Evolutionary conservation across 2,888 invertebrate species (phyloP), one percentile per base, ranked within the genome.

Genomic region (Archips crataeganus): DNA sequence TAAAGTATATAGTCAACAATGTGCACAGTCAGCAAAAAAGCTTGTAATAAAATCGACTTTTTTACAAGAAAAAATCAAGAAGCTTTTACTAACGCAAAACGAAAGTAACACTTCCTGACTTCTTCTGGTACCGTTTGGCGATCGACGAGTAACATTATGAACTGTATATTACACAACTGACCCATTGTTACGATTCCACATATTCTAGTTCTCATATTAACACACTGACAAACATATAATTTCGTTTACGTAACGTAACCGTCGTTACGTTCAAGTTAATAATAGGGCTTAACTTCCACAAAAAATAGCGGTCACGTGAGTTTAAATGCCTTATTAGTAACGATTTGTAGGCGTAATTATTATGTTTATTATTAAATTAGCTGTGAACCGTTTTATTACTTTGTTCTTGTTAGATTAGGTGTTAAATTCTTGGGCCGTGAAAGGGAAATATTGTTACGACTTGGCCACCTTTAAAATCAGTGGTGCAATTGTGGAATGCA

Each of bases 91-190:
- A 0, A 23, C 42, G 42, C 45, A 10, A 45, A 45, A 45, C 11
- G 49, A 6, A 49, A n/a, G n/a, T n/a, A 4, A 13, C 4, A 13
- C 11, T 47, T 11, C 45, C 10, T 5, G 11, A 11, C 10, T 0
- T 45, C 3, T 11, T 45, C 3, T 11, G 1, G 45, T 11, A 1
- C 49, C n/a, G n/a, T n/a, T 54, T 54, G n/a, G 5, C 60, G 36
- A 60, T 60, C 60, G n/a, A 10, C 15, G 2, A n/a, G 9, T 2
- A 34, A 15, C 51, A 54, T 65, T 49, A 64, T 64, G 64, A 2
- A n/a, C 42, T 54, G 5, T 32, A 51, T 65, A 51, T 65, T 65
- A 65, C 54, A 54, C 65, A 60, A 47, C 66, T 68, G 67, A 54
- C 57, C 45, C 54, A 63, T 10, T 57, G 70, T 36, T 47, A 45